Conservation (phyloP, 1,140 invertebrate genomes). For the Drosophila azteca region DNA sequence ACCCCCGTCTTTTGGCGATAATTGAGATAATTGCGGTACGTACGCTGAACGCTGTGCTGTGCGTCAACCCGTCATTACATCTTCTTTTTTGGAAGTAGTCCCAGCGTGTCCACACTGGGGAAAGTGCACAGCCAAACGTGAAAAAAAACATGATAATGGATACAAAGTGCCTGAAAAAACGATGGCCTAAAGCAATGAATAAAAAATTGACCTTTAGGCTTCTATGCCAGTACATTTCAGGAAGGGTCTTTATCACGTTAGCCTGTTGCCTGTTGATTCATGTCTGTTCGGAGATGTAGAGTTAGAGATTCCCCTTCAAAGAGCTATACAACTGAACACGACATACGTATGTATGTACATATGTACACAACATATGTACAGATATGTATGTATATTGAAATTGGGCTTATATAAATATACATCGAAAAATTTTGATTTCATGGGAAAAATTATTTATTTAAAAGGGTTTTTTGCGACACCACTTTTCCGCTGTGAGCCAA, state of each 20-base stretch:
- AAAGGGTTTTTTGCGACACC: no score
- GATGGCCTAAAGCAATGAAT: constrained; percentile 19
- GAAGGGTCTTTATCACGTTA: constrained; percentile 9
- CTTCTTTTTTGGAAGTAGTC: neutral
- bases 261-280: constrained; percentile 31
- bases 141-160: constrained; percentile 41
- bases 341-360: no score
- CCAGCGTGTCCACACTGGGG: neutral
- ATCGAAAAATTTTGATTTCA: no score
- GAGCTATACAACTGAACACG: no score
- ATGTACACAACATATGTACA: no score
- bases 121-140: constrained; percentile 29
- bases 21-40: constrained; percentile 48
- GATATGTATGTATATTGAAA: no score
- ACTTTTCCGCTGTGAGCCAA: no score
- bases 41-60: constrained; percentile 3
- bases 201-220: constrained; percentile 20
- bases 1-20: constrained; percentile 1
- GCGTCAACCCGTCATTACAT: no score
- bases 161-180: constrained; percentile 33
- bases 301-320: no score
- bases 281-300: neutral
- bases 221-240: constrained; percentile 1
- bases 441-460: no score
- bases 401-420: no score